Conservation (phyloP, 2,888 invertebrate species). For the Laothoe populi region DNA sequence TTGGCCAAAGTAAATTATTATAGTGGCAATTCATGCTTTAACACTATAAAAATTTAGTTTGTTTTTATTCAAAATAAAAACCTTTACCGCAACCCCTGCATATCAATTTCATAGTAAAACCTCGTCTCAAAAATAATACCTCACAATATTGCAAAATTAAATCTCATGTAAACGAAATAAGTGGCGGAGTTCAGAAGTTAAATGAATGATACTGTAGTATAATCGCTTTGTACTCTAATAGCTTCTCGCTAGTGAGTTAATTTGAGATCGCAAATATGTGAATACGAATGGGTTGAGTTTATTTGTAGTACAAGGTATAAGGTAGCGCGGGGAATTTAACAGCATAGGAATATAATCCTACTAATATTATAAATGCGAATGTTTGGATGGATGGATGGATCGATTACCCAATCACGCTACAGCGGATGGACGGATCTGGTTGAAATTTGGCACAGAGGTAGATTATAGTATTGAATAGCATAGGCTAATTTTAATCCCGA, state of each 20-base stretch:
- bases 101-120: background rate
- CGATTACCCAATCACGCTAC: too few relatives aligned
- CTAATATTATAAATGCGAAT: too few relatives aligned
- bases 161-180: background rate
- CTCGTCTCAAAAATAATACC: background rate
- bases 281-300: slow-evolving; percentile 3
- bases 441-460: too few relatives aligned
- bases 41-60: too few relatives aligned
- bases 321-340: background rate
- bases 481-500: too few relatives aligned
- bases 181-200: slow-evolving; percentile 12
- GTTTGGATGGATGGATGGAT: too few relatives aligned
- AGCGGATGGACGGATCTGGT: too few relatives aligned
- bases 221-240: slow-evolving; percentile 22
- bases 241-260: slow-evolving; percentile 20
- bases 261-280: slow-evolving; percentile 23
- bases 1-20: too few relatives aligned
- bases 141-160: background rate
- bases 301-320: background rate
- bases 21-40: too few relatives aligned
- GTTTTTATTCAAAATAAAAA: background rate
- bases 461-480: too few relatives aligned
- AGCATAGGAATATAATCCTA: too few relatives aligned
- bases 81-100: background rate
- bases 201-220: slow-evolving; percentile 14